A percentile compares a stretch with the other conserved stretches of the same genome.
phyloP scores from a whole-genome alignment of 64 coral and sea anemone species.

The Montipora efflorescens region DNA sequence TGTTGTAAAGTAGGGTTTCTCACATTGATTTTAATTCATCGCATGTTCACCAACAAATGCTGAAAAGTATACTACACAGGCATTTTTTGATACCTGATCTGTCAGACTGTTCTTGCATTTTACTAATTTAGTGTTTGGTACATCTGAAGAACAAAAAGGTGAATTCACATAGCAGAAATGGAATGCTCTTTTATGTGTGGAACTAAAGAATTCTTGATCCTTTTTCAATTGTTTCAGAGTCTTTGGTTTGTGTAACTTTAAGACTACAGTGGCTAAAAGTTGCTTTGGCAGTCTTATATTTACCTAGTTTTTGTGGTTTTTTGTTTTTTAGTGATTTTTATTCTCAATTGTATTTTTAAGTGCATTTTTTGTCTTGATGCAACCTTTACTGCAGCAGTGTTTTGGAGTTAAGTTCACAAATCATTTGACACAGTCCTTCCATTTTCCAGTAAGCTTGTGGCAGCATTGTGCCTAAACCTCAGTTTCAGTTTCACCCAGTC shows the following conservation, averaged over 20 bases:
- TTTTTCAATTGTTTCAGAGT: neutral
- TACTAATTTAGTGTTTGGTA: neutral
- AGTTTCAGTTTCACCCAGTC: too few relatives aligned
- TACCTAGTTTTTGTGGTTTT: neutral
- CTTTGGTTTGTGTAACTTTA: neutral
- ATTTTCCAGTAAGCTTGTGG: too few relatives aligned
- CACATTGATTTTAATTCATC: too few relatives aligned
- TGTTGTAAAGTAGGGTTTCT: too few relatives aligned
- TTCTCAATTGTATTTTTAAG: neutral
- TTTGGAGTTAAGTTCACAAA: too few relatives aligned
- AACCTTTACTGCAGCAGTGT: neutral
- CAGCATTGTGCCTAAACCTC: too few relatives aligned
- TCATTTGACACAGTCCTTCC: too few relatives aligned
- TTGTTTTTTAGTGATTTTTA: neutral
- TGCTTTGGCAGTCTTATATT: conserved; percentile 10
- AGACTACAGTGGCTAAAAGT: neutral
- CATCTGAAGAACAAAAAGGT: neutral
- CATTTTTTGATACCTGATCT: neutral
- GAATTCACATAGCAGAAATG: neutral
- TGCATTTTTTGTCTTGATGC: neutral
- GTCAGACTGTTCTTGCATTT: neutral
- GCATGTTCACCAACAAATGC: too few relatives aligned
- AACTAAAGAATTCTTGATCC: neutral
- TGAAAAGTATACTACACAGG: too few relatives aligned
- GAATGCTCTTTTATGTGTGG: neutral